A percentile compares a stretch with the other conserved stretches of the same genome.
These are phyloP conservation scores for Meiosimyza decipiens DNA, from an alignment of 2,888 invertebrate species.

Conservation along the genomic window DNA sequence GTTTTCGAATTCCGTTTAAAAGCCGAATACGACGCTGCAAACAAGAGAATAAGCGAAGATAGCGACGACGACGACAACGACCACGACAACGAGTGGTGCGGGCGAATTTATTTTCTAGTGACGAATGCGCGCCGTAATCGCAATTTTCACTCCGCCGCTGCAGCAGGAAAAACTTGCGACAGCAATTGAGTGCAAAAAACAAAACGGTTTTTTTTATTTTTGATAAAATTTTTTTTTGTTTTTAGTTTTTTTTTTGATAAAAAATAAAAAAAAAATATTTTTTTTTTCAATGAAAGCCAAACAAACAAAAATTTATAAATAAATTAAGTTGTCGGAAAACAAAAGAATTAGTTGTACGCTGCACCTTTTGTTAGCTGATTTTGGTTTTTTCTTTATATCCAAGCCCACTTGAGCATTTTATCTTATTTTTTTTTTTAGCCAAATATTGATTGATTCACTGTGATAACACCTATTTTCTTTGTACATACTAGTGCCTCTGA, in stretches of 20 bases:
- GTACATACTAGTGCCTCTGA: background rate
- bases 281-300: background rate
- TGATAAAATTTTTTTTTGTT: background rate
- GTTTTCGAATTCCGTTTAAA: conserved; percentile 23
- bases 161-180: conserved; percentile 23
- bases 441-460: conserved; percentile 3
- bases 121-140: conserved; percentile 24
- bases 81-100: too few species aligned
- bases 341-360: background rate
- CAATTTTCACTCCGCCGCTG: conserved; percentile 15
- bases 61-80: background rate
- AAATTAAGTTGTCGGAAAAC: background rate
- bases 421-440: background rate
- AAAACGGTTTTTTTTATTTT: too few species aligned
- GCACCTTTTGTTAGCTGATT: background rate
- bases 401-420: background rate
- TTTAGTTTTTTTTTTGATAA: background rate
- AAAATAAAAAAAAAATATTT: background rate
- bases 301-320: background rate
- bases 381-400: background rate
- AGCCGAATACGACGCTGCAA: conserved; percentile 27
- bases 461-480: background rate
- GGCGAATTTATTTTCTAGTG: conserved; percentile 3
- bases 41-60: background rate
- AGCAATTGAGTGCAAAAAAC: background rate